Evolutionary conservation across 2,888 invertebrate species (phyloP), one percentile per base, ranked within the genome.

Genomic region (Anoplius nigerrimus): DNA sequence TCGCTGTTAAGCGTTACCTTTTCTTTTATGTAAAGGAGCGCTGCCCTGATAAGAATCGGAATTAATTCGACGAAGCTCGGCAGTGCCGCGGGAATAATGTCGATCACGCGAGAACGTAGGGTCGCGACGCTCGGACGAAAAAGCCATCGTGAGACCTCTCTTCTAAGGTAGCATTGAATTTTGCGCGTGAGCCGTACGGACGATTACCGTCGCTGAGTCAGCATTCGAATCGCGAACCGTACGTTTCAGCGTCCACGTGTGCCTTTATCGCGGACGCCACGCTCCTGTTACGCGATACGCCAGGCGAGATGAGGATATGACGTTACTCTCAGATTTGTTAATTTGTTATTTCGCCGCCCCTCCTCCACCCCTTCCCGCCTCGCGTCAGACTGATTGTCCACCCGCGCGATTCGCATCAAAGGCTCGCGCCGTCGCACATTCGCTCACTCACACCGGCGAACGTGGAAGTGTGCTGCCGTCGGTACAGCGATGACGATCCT

Each of bases 301-400:
- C 2, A 8, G 61, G 42, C 66, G 62, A 34, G 72, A 83, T 81
- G 84, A 85, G 85, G 85, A 85, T 84, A 81, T 85, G 84, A 85
- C 85, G 84, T 80, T 72, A 43, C 68, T 60, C 75, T 65, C 78
- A 78, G 80, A 80, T 83, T 84, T 76, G 81, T 78, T 80, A 85
- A 84, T 85, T 83, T 77, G 80, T 80, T 76, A 84, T 82, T 82
- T 76, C 80, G 70, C 61, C 74, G 76, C 75, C 69, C 71, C 69
- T 69, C 65, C 71, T 58, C 62, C 65, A 51, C 24, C 18, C 62
- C 66, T 70, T n/a, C n/a, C n/a, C n/a, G n/a, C n/a, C n/a, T n/a
- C n/a, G n/a, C 34, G 34, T 13, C 34, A 1, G 4, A 11, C 11
- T 34, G 34, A 34, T 34, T 34, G 34, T 34, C 34, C 6, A 11